phyloP scores from a whole-genome alignment of 2,113 vertebrate species.

The Neogobius melanostomus region DNA sequence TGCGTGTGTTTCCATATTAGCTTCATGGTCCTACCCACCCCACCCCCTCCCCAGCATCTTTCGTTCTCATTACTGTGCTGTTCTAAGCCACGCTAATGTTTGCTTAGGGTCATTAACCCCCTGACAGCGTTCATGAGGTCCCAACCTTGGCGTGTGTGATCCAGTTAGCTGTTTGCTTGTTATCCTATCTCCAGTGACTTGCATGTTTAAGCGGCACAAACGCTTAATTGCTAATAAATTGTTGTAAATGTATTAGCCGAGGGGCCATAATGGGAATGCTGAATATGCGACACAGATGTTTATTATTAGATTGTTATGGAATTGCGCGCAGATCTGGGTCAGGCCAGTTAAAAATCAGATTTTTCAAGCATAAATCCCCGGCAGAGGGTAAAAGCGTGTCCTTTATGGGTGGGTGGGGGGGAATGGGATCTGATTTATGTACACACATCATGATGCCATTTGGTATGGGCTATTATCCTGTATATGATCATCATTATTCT shows the following conservation, averaged over 20 bases:
- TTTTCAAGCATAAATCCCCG: conserved; percentile 39
- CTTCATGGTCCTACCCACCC: background rate
- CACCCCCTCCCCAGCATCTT: background rate
- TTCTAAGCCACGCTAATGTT: conserved; percentile 54
- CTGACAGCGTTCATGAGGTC: conserved; percentile 43
- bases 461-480: conserved; percentile 69
- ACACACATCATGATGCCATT: conserved; percentile 65
- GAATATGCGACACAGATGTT: conserved; percentile 1
- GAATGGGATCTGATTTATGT: conserved; percentile 65
- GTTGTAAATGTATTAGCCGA: background rate
- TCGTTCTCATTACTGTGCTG: conserved; percentile 42
- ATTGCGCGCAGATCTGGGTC: conserved; percentile 39
- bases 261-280: background rate
- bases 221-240: background rate
- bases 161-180: conserved; percentile 18
- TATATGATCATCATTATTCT: conserved; percentile 74
- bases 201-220: conserved; percentile 3
- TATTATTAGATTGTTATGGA: conserved; percentile 20
- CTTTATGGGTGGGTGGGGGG: conserved; percentile 39
- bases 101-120: conserved; percentile 47
- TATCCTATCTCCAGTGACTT: conserved; percentile 14
- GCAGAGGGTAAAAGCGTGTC: conserved; percentile 47
- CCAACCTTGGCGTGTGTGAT: conserved; percentile 23
- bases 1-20: background rate
- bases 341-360: conserved; percentile 42